phyloP scores from a whole-genome alignment of 1,140 invertebrate species.

The Ostrea denselamellosa region DNA sequence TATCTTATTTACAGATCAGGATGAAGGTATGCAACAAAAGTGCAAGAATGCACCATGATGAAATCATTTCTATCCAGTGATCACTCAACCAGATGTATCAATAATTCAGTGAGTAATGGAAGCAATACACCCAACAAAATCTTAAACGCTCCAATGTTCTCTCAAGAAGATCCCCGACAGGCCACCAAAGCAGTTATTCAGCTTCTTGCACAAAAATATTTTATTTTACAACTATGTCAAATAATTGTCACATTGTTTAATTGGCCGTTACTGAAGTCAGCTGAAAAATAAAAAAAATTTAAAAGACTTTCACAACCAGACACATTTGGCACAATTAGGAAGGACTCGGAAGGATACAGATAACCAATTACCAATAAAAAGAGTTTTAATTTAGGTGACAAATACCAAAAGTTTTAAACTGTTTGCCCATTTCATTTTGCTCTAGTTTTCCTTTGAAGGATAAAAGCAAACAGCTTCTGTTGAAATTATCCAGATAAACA shows the following conservation, averaged over 20 bases:
- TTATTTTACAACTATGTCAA: not conserved
- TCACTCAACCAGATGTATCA: constrained; percentile 1
- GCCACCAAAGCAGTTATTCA: not conserved
- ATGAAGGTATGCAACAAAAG: not conserved
- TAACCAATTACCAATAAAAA: not conserved
- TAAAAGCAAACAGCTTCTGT: constrained; percentile 23
- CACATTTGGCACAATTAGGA: not conserved
- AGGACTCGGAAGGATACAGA: not conserved
- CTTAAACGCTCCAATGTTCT: constrained; percentile 9
- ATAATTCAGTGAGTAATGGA: constrained; percentile 26
- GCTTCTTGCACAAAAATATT: not conserved
- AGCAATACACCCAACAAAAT: not conserved
- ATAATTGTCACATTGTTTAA: constrained; percentile 27
- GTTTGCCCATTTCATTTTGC: not conserved
- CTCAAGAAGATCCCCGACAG: not conserved
- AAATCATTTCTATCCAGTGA: not conserved
- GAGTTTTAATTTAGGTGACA: not conserved
- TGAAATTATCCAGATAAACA: constrained; percentile 1
- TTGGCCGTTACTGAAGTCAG: not conserved
- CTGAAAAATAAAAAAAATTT: not conserved
- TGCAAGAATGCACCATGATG: not conserved
- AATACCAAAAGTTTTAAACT: not conserved
- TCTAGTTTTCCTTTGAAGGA: constrained; percentile 14
- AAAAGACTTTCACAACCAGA: not conserved
- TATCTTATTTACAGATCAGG: not conserved